Evolutionary conservation across 2,113 vertebrate genomes (phyloP), one percentile per base, ranked within the genome.

Genomic region (Charina bottae): DNA sequence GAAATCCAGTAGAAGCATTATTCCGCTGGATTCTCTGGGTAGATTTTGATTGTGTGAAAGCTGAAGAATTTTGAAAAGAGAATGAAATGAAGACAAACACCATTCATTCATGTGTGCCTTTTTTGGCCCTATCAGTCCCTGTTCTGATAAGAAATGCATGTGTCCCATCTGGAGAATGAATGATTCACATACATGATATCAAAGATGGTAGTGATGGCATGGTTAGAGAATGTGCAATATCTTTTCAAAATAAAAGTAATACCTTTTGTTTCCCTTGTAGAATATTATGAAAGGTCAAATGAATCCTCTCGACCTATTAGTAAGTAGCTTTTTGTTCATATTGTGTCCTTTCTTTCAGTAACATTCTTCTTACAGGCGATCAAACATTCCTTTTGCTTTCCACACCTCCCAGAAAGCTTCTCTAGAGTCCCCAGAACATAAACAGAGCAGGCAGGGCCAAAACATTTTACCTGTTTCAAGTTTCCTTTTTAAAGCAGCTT

Each of bases 251-350:
- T 37, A 19, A 72, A 72, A 78, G 68, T 37, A 37, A 78, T 37
- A 37, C 17, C 33, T 37, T 37, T 78, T 78, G 2, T 37, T 78
- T 78, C 68, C 68, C 15, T 37, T 37, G 33, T n/a, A 78, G 68
- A 78, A 19, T 33, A 19, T 72, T 2, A 2, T 5, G 2, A 33
- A 6, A 2, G 13, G n/a, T 33, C 8, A 78, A 19, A 0, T 0
- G 33, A 6, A 17, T 33, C 0, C 2, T 0, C 0, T 0, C 0
- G 2, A 2, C 1, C 0, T 72, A 6, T 0, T 33, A 3, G 64
- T 72, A 72, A 78, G 68, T 78, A 37, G 68, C 8, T 78, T 19
- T 78, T 37, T 19, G 33, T 78, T 78, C 33, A 17, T 33, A 17
- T 68, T 68, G 4, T 37, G 19, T 2, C 33, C 33, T 78, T 78